Evolutionary conservation across 2,888 invertebrate species (phyloP), one percentile per base, ranked within the genome.

Genomic region (Aphodius sticticus): DNA sequence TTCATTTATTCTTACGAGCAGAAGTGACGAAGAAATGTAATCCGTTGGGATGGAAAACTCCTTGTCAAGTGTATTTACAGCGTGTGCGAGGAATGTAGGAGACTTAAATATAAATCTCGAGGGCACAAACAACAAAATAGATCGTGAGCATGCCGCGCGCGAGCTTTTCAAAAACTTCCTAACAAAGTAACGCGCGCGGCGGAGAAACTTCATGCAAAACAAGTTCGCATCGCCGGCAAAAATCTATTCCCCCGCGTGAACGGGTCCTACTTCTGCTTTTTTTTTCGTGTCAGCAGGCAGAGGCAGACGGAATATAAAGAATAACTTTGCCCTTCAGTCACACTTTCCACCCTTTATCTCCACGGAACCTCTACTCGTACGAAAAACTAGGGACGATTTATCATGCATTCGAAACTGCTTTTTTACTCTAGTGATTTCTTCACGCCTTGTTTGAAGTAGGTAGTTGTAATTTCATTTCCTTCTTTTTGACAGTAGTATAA

Each of bases 191-290:
- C 53, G 12, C 53, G 53, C 53, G 53, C 7, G 3, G 12, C 53
- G 3, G 53, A 9, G 12, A 53, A 53, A 53, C 53, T 53, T 53
- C 53, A 53, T 53, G 53, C 53, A 53, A 53, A 53, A 53, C 53
- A 53, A 53, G 53, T 53, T 53, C 53, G 53, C 53, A 53, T 53
- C 53, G 53, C 53, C 53, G 53, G 53, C 53, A 53, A 53, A 53
- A 53, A 53, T 53, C 53, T 12, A 53, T 53, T 53, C 53, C 53
- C 53, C 12, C 53, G 53, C 53, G 53, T 53, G 53, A 53, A 53
- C 53, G 53, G 26, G 26, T 26, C 26, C 26, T 53, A 7, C 53
- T 7, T 12, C 53, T 7, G 53, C 53, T 12, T 53, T 53, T 53
- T 53, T 53, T 7, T 53, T 9, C 53, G 53, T 26, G 26, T 26